Evolutionary conservation across 2,797 vertebrate species (phyloP).

Genomic region (Sebastes matsubarae): DNA sequence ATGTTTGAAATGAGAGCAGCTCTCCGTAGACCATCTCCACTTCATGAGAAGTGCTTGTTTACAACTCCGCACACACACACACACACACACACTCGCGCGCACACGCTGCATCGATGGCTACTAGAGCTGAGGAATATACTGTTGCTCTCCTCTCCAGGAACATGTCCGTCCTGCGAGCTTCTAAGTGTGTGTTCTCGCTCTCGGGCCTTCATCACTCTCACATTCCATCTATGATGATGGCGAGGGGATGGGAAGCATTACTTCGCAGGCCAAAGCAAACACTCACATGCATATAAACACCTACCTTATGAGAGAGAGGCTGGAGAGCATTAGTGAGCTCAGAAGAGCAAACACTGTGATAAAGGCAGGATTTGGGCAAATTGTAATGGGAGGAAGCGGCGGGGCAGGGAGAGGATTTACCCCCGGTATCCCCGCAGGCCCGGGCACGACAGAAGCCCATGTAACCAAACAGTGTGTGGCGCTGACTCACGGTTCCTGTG

Average conservation of each 20-base stretch:
- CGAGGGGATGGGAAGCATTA: constrained; percentile 65
- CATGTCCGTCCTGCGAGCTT: constrained; percentile 38
- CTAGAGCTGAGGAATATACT: constrained; percentile 17
- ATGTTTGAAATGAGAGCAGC: constrained; percentile 85
- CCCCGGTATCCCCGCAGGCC: constrained; percentile 65
- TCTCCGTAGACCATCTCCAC: constrained; percentile 77
- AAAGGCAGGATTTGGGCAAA: constrained; percentile 74
- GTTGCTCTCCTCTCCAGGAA: constrained; percentile 63
- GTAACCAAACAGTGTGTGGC: constrained; percentile 66
- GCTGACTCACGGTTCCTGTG: constrained; percentile 75
- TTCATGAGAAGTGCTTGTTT: constrained; percentile 76
- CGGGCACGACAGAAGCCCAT: constrained; percentile 62
- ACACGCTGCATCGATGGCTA: constrained; percentile 8
- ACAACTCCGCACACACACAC: constrained; percentile 50
- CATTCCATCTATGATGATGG: constrained; percentile 60
- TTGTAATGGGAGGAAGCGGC: constrained; percentile 69
- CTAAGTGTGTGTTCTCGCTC: constrained; percentile 61
- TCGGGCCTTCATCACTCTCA: constrained; percentile 25
- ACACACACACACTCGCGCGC: not conserved
- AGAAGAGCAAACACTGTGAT: constrained; percentile 74
- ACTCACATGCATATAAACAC: constrained; percentile 68
- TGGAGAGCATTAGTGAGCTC: constrained; percentile 74
- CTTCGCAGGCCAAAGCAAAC: constrained; percentile 65
- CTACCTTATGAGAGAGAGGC: constrained; percentile 69
- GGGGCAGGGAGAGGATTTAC: constrained; percentile 64